Evolutionary conservation across 2,113 vertebrate genomes (phyloP).

Genomic region (Phalacrocorax brasilianus): DNA sequence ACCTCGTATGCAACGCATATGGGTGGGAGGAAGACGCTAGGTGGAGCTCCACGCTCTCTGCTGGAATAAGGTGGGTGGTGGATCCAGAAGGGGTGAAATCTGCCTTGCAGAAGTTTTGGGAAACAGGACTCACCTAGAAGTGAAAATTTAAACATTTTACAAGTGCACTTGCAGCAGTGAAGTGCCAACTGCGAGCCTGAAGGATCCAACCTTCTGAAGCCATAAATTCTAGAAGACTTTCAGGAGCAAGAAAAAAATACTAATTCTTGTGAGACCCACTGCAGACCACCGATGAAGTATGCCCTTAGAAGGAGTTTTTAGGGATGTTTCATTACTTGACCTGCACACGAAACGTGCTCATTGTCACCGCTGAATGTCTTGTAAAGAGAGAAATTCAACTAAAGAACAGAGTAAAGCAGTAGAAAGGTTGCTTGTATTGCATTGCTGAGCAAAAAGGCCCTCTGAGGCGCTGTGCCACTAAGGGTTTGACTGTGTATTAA

Average conservation of each 20-base stretch:
- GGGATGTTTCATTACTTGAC: fast-evolving
- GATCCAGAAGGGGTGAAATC: not conserved
- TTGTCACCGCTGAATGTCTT: not conserved
- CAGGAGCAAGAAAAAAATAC: not conserved
- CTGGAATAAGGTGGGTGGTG: not conserved
- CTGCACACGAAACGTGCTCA: not conserved
- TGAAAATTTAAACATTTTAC: not conserved
- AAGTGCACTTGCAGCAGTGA: not conserved
- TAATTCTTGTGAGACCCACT: no score
- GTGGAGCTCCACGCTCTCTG: not conserved
- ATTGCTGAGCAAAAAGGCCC: not conserved
- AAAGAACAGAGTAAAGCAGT: not conserved
- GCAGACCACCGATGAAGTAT: not conserved
- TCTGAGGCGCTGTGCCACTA: not conserved
- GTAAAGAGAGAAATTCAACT: not conserved
- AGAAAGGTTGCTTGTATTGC: not conserved
- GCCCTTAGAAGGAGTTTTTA: fast-evolving
- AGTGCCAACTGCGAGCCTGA: not conserved
- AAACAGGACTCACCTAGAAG: not conserved
- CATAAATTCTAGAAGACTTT: not conserved
- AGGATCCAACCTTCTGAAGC: not conserved
- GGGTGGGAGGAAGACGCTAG: not conserved
- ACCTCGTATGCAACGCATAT: no score
- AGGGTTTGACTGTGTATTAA: not conserved
- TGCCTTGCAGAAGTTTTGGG: not conserved